Base-by-base conservation (phyloP, 2,888 invertebrate species). In the Octodonta nipae region DNA sequence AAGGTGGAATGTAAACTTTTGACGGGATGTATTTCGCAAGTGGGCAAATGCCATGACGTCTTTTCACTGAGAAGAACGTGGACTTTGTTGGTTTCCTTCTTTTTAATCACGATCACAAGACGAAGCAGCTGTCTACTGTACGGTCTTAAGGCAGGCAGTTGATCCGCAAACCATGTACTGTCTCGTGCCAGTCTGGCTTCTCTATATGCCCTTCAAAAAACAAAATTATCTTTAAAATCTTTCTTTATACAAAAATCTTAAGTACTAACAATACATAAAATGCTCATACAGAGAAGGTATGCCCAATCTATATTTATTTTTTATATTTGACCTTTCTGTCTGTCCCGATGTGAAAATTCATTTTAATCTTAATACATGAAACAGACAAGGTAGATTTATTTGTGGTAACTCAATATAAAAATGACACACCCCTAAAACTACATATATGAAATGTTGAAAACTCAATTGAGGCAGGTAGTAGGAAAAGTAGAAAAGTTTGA, bases 61-160 rank as follows among this genome's bases (percentile, higher is more conserved):
- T 81, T 80, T 56, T 91, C 88, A 53, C 87, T 86, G 26, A 88
- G 66, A 36, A 91, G 64, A n/a, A 89, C 74, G 61, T 86, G 83
- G 35, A 88, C 70, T 41, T 75, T 75, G 61, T 89, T 89, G 52
- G 80, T 83, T 50, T 79, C 70, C 55, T 79, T 75, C 55, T 80
- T 85, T 44, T 82, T 78, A 31, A 84, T 82, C 32, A 83, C 77
- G 34, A 88, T 75, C 30, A 87, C 70, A 28, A 89, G 65, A 35
- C 88, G 70, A 40, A 91, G 61, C 38, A 84, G 71, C 43, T 87
- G 72, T 56, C 80, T 81, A 24, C 68, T 62, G 54, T 87, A 81
- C 12, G 77, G 65, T 43, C 70, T 70, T 4, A 71, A 59, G 11
- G 75, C 71, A 26, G 89, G 86, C 46, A 89, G 63, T 14, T 82